Conservation (phyloP, 2,113 vertebrate species). For the Coptodon rendalli region DNA sequence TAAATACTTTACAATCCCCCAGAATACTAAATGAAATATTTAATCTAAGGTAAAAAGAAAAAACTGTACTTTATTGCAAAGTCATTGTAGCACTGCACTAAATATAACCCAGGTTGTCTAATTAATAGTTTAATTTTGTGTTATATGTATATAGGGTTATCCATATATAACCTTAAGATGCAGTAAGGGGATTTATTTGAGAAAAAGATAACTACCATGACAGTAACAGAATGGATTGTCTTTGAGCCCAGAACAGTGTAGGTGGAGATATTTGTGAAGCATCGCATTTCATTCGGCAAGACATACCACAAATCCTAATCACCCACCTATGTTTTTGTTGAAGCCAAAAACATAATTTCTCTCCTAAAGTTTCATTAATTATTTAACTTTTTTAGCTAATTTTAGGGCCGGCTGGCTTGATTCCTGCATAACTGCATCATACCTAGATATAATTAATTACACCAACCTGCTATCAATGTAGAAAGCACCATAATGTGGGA, state of each 20-base stretch:
- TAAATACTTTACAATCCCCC: neutral
- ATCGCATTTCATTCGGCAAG: neutral
- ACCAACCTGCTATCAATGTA: neutral
- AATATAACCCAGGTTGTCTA: neutral
- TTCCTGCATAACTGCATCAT: neutral
- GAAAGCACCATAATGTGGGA: neutral
- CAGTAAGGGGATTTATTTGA: neutral
- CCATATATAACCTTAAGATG: neutral
- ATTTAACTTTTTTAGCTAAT: neutral
- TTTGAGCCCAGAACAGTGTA: constrained; percentile 41
- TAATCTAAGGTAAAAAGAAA: neutral
- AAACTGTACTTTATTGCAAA: neutral
- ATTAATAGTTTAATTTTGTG: neutral
- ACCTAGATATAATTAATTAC: neutral
- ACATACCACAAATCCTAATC: constrained; percentile 24
- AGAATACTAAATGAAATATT: neutral
- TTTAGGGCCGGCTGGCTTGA: neutral
- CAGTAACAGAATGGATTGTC: constrained; percentile 5
- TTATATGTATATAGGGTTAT: neutral
- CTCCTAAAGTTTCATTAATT: neutral
- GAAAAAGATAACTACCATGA: neutral
- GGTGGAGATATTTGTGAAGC: constrained; percentile 47
- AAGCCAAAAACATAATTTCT: constrained; percentile 7
- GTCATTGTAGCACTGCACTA: neutral
- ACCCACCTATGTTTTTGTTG: constrained; percentile 5